phyloP scores from a whole-genome alignment of 2,888 invertebrate species.

The Macaria notata region DNA sequence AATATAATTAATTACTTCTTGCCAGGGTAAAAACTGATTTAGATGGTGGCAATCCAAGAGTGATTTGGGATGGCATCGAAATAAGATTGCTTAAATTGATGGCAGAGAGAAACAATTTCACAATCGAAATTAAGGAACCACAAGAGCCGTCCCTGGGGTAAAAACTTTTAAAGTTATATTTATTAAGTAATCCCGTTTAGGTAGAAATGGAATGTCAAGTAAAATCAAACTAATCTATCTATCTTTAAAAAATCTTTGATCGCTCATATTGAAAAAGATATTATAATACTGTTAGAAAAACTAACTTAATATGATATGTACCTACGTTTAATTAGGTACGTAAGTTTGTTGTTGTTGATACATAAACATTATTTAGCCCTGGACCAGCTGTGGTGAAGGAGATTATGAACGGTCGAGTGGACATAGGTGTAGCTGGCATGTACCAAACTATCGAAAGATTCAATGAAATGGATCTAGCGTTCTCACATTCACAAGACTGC shows the following conservation, averaged over 20 bases:
- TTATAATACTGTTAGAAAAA: no score
- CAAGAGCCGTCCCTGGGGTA: constrained; percentile 64
- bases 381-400: constrained; percentile 84
- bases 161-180: not conserved
- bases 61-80: constrained; percentile 89
- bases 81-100: constrained; percentile 84
- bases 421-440: constrained; percentile 88
- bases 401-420: constrained; percentile 77
- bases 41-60: constrained; percentile 70
- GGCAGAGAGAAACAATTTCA: constrained; percentile 86
- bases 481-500: constrained; percentile 87
- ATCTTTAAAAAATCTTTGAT: no score
- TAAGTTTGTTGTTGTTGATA: no score
- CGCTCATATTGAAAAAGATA: no score
- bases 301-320: no score
- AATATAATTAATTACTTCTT: not conserved
- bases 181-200: no score
- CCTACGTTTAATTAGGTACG: no score
- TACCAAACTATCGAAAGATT: constrained; percentile 83
- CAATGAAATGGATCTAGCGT: constrained; percentile 82
- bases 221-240: no score
- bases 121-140: constrained; percentile 86
- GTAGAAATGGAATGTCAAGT: no score
- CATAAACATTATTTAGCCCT: constrained; percentile 58
- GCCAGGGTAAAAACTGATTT: constrained; percentile 64